Base-by-base conservation (phyloP, 2,888 invertebrate genomes). In the Syrista parreyssii region DNA sequence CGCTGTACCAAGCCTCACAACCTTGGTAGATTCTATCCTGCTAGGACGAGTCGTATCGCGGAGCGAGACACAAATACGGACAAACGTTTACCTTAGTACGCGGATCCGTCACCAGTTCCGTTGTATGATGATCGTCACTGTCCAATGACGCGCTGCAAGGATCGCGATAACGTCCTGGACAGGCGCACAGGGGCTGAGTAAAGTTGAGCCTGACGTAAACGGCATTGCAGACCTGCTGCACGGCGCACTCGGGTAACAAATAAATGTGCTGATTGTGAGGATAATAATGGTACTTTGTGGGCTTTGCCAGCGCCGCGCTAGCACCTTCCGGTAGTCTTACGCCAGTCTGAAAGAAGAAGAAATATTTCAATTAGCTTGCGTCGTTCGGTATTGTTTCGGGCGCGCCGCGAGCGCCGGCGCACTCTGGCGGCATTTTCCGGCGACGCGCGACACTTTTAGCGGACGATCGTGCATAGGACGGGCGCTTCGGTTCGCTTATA, bases 201-300 rank as follows among this genome's bases (percentile, higher is more conserved):
- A 97, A 97, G 93, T 98, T 98, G 83, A 98, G 92, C 79, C 98
- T 93, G 79, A 97, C 96, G 92, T 98, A 98, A 81, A 98, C 97
- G 1, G 98, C 98, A 91, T 97, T 98, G 92, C 98, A 98, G 84
- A 97, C 97, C 94, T 98, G 98, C 92, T 98, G 98, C 87, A 98
- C 97, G 84, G 98, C 98, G 92, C 98, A 98, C 92, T 98, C 98
- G 82, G 98, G 98, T 86, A 98, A 93, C 88, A 97, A 93, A 92
- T 97, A 97, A 89, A 97, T 96, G 92, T 97, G 97, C 92, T 97
- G 97, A 92, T 97, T 97, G 92, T 97, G 97, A 40, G 97, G 97
- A 92, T 97, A 97, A 93, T 97, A 97, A 92, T 98, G 97, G 92
- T 98, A 97, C 93, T 97, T 97, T 82, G 97, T 97, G 35, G 97